phyloP scores from a whole-genome alignment of 1,140 invertebrate genomes.

The Penaeus japonicus region DNA sequence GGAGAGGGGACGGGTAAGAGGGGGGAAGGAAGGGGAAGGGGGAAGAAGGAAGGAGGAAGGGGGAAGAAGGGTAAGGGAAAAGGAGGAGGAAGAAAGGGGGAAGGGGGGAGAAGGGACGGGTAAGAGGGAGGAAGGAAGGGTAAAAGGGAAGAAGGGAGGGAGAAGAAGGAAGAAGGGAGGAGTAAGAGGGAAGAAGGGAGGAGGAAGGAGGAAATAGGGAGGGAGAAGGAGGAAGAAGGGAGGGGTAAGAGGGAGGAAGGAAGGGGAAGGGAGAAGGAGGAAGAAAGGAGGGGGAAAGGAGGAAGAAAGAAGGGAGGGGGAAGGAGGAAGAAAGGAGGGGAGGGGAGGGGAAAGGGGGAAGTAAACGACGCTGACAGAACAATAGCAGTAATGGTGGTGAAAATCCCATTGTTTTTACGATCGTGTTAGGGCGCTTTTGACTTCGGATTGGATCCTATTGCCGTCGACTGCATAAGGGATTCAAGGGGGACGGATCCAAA shows the following conservation, averaged over 20 bases:
- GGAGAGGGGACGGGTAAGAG: too few relatives aligned
- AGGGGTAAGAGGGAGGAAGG: neutral
- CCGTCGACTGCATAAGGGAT: too few relatives aligned
- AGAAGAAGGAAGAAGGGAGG: neutral
- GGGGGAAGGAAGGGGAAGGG: neutral
- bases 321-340: neutral
- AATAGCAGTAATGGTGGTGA: too few relatives aligned
- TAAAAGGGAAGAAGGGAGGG: neutral
- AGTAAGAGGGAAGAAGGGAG: neutral
- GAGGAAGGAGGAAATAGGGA: neutral
- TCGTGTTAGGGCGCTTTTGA: too few relatives aligned
- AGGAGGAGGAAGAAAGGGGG: neutral
- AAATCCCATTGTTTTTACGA: too few relatives aligned
- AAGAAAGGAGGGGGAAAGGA: neutral
- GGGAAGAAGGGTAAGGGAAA: neutral
- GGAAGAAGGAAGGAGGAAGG: neutral
- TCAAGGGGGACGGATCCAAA: too few relatives aligned
- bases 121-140: neutral
- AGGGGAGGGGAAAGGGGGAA: neutral
- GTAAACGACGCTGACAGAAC: too few relatives aligned
- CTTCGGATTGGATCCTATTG: too few relatives aligned
- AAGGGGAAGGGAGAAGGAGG: neutral
- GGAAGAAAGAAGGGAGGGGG: neutral
- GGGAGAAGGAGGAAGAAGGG: neutral
- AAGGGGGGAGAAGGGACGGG: neutral